Base-by-base conservation (phyloP, 1,140 invertebrate genomes). In the Heliconius eleuchia region DNA sequence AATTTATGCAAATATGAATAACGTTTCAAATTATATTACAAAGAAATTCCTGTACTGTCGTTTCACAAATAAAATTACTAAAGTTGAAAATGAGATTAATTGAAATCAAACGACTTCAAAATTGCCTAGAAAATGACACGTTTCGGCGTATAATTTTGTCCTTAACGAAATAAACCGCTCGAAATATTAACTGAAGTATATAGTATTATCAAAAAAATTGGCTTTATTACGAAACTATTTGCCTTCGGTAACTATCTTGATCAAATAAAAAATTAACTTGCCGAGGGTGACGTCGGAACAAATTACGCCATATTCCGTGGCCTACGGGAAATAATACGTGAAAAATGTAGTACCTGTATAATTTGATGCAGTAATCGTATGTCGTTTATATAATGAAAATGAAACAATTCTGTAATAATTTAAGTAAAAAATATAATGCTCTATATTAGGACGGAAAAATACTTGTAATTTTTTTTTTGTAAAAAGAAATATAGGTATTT, bases 261-360 rank as follows among this genome's bases (percentile, higher is more conserved):
- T 90, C 92, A 85, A 89, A 93, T 94, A 90, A 94, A 94, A 93
- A 92, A 94, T 94, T 92, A 88, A 94, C 86, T 81, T 86, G 81
- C 70, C 73, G 87, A 88, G 90, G 90, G 92, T 88, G 88, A 83
- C 84, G 77, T 39, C 85, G 85, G 80, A 84, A 90, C 86, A 91
- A 94, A 94, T 92, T 89, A 89, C 81, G 83, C 85, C 84, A 71
- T 92, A 86, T 87, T 77, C 84, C 27, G 72, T 79, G 76, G 77
- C 81, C 82, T 60, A 76, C 78, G 71, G 74, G 66, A 73, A 82
- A 85, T 87, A 79, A 80, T 86, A 85, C 71, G 76, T 75, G 77
- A 57, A 55, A 83, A 74, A 76, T 80, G 6, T 76, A 71, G 46
- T 74, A 37, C 74, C 52, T 55, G 71, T 77, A 60, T 82, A 80